These are phyloP conservation scores for Chelonoidis abingdonii DNA, from an alignment of 2,113 vertebrate species.

Conservation along the genomic window DNA sequence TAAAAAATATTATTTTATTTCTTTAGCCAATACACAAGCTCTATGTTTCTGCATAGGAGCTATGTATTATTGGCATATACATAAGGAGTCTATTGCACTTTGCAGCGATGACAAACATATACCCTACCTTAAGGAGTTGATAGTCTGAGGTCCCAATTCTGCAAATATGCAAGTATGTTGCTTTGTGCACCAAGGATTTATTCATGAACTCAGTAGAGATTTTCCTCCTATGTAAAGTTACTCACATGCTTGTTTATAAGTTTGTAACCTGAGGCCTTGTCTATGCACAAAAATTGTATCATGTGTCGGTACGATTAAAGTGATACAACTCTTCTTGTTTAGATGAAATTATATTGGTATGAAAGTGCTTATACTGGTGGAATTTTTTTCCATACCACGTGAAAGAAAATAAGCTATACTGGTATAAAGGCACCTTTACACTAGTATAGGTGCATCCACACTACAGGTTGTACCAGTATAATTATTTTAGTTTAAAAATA, in stretches of 20 bases:
- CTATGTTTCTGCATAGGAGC: not conserved
- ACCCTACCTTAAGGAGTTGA: not conserved
- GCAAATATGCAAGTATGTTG: not conserved
- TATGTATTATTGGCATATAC: not conserved
- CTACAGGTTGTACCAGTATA: not conserved
- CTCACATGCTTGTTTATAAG: not conserved
- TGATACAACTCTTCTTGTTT: not conserved
- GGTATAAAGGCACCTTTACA: not conserved
- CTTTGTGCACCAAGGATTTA: not conserved
- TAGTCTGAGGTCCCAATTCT: not conserved
- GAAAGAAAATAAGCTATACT: not conserved
- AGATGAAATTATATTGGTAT: not conserved
- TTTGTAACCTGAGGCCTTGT: not conserved
- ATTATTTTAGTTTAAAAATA: not conserved
- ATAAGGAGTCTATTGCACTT: not conserved
- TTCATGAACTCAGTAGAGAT: not conserved
- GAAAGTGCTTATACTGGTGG: not conserved
- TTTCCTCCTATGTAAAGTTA: not conserved
- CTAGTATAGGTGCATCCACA: not conserved
- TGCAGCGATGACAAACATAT: not conserved
- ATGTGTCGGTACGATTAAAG: not conserved
- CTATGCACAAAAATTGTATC: not conserved
- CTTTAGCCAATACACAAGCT: not conserved
- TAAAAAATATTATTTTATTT: not conserved
- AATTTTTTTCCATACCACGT: not conserved